Evolutionary conservation across 2,888 invertebrate genomes (phyloP).

Genomic region (Aelia acuminata): DNA sequence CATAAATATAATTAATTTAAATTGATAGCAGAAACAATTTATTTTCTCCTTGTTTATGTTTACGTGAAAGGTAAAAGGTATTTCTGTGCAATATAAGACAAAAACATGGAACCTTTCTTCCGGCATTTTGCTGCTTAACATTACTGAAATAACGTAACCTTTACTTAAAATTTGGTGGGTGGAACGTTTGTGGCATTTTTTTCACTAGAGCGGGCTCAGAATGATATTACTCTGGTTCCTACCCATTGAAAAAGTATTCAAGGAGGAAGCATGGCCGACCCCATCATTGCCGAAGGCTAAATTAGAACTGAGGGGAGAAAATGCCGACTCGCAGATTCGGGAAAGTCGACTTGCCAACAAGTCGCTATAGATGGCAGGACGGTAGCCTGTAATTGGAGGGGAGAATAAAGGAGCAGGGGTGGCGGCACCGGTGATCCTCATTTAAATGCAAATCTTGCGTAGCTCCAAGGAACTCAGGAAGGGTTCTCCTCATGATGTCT

Average conservation of each 20-base stretch:
- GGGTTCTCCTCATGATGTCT: slow-evolving; percentile 11
- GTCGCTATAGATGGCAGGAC: slow-evolving; percentile 22
- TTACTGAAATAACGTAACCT: no score
- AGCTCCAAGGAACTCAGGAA: background rate
- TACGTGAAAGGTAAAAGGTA: no score
- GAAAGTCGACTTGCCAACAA: slow-evolving; percentile 34
- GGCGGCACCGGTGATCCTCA: slow-evolving; percentile 23
- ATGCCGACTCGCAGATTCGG: slow-evolving; percentile 30
- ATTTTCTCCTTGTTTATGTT: no score
- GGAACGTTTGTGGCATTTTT: background rate
- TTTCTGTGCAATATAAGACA: no score
- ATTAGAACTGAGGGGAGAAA: slow-evolving; percentile 34
- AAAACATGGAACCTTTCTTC: no score
- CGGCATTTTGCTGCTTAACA: no score
- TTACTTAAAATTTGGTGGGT: background rate
- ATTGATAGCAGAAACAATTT: no score
- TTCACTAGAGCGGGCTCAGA: background rate
- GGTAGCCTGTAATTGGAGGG: slow-evolving; percentile 48
- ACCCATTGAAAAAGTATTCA: background rate
- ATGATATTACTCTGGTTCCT: background rate
- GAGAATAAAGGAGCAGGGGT: slow-evolving; percentile 36
- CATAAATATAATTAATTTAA: no score
- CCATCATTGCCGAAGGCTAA: background rate
- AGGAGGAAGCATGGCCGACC: background rate
- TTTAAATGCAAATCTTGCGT: slow-evolving; percentile 40